Conservation (phyloP, 2,888 invertebrate species). For the Hydropsyche betteni region DNA sequence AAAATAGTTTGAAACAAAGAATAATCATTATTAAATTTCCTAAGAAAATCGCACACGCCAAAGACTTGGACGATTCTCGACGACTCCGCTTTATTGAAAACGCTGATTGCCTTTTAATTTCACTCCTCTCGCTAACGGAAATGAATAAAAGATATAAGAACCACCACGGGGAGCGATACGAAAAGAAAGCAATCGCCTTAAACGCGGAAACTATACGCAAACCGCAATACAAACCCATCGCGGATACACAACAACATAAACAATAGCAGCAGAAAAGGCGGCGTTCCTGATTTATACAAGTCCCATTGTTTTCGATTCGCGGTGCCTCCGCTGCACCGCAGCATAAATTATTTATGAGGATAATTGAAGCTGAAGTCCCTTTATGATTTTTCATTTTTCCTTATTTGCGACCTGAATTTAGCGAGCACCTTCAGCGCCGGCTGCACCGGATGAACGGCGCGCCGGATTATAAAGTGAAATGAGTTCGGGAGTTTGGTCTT, state of each 20-base stretch:
- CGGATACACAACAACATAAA: no score
- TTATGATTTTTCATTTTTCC: constrained; percentile 14
- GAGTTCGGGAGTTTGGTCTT: constrained; percentile 31
- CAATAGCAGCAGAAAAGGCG: no score
- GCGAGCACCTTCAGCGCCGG: not conserved
- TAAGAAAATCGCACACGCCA: no score
- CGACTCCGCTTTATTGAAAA: no score
- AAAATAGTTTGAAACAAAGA: no score
- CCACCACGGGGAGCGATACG: no score
- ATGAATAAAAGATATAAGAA: constrained; percentile 13
- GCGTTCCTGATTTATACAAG: not conserved
- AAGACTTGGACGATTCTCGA: no score
- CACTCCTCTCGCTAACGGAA: not conserved
- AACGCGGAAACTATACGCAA: no score
- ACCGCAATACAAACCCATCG: no score
- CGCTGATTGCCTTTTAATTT: constrained; percentile 22
- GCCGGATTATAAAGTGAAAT: constrained; percentile 45
- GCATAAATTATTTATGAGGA: constrained; percentile 28
- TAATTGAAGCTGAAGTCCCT: constrained; percentile 27
- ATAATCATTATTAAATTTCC: no score
- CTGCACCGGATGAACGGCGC: constrained; percentile 15
- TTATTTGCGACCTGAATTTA: constrained; percentile 29
- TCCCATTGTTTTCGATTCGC: constrained; percentile 23
- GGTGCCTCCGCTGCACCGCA: not conserved
- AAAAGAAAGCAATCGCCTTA: no score